Base-by-base conservation (phyloP, 2,888 invertebrate species). In the Chrysolina oricalcia region DNA sequence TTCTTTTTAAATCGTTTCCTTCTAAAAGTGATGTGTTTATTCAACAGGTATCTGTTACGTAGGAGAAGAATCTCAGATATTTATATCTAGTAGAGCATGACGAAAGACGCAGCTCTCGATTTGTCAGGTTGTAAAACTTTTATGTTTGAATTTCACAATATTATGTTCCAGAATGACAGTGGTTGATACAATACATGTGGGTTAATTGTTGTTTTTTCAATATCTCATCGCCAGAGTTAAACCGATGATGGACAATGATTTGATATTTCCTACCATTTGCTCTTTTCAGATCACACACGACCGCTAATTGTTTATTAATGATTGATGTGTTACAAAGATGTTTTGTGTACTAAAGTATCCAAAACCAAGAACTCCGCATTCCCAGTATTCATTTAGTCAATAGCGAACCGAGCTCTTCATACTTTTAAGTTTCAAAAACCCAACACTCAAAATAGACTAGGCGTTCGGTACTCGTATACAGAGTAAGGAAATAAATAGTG, bases 131-230 rank as follows among this genome's bases (percentile, higher is more conserved):
- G 53, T 53, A 19, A 13, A 13, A 23, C 53, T 53, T 53, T 53
- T 17, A 21, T 53, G 10, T 21, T 53, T 23, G 21, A 21, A 19
- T 53, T 53, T 53, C 53, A 53, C 21, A 53, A 53, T 5, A 43
- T 43, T 53, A 53, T 19, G 21, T 21, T 53, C 53, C 21, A 53
- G 21, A 15, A 19, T 21, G 53, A 53, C 53, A 53, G 13, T 21
- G 21, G 13, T 53, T 53, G 53, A 21, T 11, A 53, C 53, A 23
- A 53, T 53, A 11, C 53, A 53, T 21, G 53, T 53, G 53, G 53
- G 53, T 53, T 53, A 53, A 53, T 53, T 53, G 13, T 53, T 53
- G 13, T 23, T 53, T 21, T 53, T 53, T 53, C 53, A 53, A 53
- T 53, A 53, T 53, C 19, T 53, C 53, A 53, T 3, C 53, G 19